Evolutionary conservation across 1,140 invertebrate genomes (phyloP).

Genomic region (Zeugodacus cucurbitae): DNA sequence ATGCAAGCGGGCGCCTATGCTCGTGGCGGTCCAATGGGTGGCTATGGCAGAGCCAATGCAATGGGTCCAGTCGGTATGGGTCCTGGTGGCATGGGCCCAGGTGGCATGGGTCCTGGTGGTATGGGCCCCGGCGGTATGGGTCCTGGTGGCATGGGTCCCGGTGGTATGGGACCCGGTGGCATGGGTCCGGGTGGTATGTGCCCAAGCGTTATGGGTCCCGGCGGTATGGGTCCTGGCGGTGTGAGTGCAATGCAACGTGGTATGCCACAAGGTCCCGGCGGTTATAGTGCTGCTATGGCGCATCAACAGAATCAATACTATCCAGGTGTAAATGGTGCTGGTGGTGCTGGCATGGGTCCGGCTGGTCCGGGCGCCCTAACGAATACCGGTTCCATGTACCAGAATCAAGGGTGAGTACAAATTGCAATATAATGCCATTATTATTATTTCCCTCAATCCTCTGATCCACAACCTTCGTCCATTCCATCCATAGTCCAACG

Average conservation of each 20-base stretch:
- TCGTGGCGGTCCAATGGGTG: slow-evolving; percentile 60
- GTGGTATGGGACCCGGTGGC: slow-evolving; percentile 55
- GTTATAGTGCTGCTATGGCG: slow-evolving; percentile 43
- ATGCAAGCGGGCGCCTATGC: slow-evolving; percentile 62
- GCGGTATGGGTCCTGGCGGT: slow-evolving; percentile 58
- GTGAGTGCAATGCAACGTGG: slow-evolving; percentile 47
- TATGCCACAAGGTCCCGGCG: slow-evolving; percentile 26
- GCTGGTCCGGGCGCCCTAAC: slow-evolving; percentile 59
- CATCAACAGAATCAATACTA: slow-evolving; percentile 58
- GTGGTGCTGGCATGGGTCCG: slow-evolving; percentile 62
- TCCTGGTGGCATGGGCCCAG: slow-evolving; percentile 59
- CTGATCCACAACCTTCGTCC: neutral
- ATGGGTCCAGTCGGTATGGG: slow-evolving; percentile 58
- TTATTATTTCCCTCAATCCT: neutral
- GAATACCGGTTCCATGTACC: slow-evolving; percentile 60
- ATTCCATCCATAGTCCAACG: neutral
- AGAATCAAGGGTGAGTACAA: slow-evolving; percentile 62
- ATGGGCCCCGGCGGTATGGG: slow-evolving; percentile 58
- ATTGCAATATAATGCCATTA: neutral
- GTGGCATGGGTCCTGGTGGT: slow-evolving; percentile 54
- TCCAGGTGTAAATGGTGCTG: slow-evolving; percentile 65
- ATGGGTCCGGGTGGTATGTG: slow-evolving; percentile 54
- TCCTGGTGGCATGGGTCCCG: slow-evolving; percentile 43
- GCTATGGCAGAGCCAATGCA: slow-evolving; percentile 45
- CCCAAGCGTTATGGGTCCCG: slow-evolving; percentile 60